Base-by-base conservation (phyloP, 2,888 invertebrate genomes). In the Bugula neritina region DNA sequence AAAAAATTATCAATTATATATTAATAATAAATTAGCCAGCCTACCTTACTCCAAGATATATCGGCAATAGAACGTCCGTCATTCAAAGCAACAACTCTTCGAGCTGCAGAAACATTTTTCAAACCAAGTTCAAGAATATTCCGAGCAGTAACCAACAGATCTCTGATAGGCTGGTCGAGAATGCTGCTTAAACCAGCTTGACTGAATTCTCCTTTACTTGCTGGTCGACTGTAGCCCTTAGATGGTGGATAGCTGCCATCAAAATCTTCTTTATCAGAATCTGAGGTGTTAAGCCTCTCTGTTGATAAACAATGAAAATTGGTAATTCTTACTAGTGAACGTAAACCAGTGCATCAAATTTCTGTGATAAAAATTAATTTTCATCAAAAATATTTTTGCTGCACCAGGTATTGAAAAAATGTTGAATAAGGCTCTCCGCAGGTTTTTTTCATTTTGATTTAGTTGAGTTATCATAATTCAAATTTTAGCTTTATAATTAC, bases 41-140 rank as follows among this genome's bases (percentile, higher is more conserved):
- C 13, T 25, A 83, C 83, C 80, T 83, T 82, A 34, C 79, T 79
- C 81, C 82, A 83, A 70, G 77, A 75, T 69, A 83, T 77, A 75
- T 84, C 83, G 34, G 82, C 82, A 54, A 83, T 80, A 27, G 77
- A 76, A 69, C 77, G 78, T 34, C 81, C 81, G 75, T 82, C 83
- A 71, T 78, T 77, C 1, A 78, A 72, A 17, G 80, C 79, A 1
- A 80, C 79, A 27, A 79, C 79, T 71, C 77, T 77, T 35, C 82
- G 71, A 1, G 83, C 82, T 72, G 75, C 78, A 23, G 80, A 80
- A 35, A 83, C 80, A 75, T 82, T 80, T 57, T 76, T 73, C 69
- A 83, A 76, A 0, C 83, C 83, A 1, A 79, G 77, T 69, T 80
- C 79, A 13, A 83, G 78, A 54, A 83, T 81, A 13, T 81, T 79